Base-by-base conservation (phyloP, 2,888 invertebrate genomes). In the Eristalinus aeneus region DNA sequence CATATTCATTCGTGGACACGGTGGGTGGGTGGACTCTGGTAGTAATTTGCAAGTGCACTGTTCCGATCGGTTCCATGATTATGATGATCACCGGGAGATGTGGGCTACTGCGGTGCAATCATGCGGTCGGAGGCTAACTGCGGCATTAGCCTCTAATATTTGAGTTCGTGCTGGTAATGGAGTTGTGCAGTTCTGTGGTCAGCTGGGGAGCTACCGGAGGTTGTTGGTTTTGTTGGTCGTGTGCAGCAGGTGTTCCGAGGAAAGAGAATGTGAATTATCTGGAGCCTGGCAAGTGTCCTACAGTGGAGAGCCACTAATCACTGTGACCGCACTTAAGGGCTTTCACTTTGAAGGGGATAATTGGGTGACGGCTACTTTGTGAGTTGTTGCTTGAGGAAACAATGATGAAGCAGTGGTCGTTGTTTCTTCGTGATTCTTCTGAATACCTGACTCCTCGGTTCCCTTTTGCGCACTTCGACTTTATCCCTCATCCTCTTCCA, bases 31-130 rank as follows among this genome's bases (percentile, higher is more conserved):
- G 76, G 65, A 67, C 56, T 67, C 12, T 67, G 74, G 80, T 53
- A 63, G 83, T 75, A 79, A 84, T 75, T 84, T 74, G 71, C 74
- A 75, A 75, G 64, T 76, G 72, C 61, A 68, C 36, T 80, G 76
- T 54, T 85, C 12, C 34, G 68, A 76, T 76, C 75, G 46, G 67
- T 63, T 71, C 65, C 34, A 71, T 72, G 71, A 84, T 75, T 72
- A 63, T 74, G 39, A 75, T 80, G 75, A 80, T 80, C 80, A 75
- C 56, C 71, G 10, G 23, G 12, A 72, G 76, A 67, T 72, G 76
- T 46, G 20, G 67, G 56, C 22, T 65, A 60, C 46, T 46, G 46
- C 53, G 58, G 54, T 53, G 69, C 69, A 36, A 20, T 56, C 72
- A 53, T 76, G 68, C 32, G 64, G 36, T 69, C 64, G 23, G 53